Conservation (phyloP, 2,797 vertebrate species). For the Tenualosa thibaudeaui region DNA sequence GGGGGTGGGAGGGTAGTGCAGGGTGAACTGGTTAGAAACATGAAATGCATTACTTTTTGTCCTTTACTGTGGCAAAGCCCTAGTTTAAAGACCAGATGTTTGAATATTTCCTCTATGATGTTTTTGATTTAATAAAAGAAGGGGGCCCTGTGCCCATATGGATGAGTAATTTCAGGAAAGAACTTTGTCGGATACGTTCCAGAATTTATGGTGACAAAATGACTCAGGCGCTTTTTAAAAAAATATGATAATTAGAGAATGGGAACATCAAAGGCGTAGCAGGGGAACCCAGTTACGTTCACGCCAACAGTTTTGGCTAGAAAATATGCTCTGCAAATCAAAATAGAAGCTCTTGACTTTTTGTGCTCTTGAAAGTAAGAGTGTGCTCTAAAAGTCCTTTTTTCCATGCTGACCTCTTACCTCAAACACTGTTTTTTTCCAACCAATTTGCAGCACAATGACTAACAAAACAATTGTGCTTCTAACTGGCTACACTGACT, state of each 20-base stretch:
- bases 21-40: conserved; percentile 50
- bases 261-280: conserved; percentile 46
- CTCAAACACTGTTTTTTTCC: neutral
- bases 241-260: conserved; percentile 48
- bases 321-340: neutral
- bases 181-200: conserved; percentile 29
- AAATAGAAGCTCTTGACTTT: neutral
- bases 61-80: conserved; percentile 58
- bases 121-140: conserved; percentile 58
- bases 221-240: conserved; percentile 38
- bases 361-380: neutral
- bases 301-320: neutral
- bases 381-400: neutral
- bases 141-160: conserved; percentile 41
- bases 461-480: neutral
- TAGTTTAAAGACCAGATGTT: conserved; percentile 62
- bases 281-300: neutral
- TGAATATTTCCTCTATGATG: conserved; percentile 60
- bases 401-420: neutral
- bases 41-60: conserved; percentile 50
- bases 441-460: neutral
- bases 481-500: neutral
- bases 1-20: neutral
- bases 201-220: conserved; percentile 52
- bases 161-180: conserved; percentile 48